Percentiles rank a stretch among this genome's conserved stretches.
These are phyloP conservation scores for Noctua janthe DNA, from an alignment of 2,888 invertebrate species.

Conservation along the genomic window DNA sequence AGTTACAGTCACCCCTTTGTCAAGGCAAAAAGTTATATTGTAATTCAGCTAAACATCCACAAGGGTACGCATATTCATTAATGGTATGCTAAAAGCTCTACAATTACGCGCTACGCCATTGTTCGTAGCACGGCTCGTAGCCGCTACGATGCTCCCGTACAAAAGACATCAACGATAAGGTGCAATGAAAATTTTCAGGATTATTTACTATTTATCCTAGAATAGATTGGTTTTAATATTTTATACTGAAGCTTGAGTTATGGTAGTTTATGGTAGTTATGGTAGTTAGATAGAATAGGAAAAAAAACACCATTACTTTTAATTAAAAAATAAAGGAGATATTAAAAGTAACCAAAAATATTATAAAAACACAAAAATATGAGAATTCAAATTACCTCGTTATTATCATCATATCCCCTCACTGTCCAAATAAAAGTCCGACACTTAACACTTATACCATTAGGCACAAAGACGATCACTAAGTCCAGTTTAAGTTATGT, in stretches of 20 bases:
- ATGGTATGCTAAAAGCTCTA: slow-evolving; percentile 38
- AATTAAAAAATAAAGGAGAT: not conserved
- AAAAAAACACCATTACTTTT: not conserved
- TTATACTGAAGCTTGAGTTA: not conserved
- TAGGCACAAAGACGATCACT: slow-evolving; percentile 79
- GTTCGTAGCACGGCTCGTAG: slow-evolving; percentile 72
- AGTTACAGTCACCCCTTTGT: not conserved
- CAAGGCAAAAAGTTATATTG: not conserved
- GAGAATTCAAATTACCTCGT: slow-evolving; percentile 74
- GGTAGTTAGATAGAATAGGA: not conserved
- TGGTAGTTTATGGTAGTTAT: no score
- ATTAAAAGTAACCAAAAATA: not conserved
- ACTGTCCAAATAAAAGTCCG: slow-evolving; percentile 74
- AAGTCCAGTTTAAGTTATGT: slow-evolving; percentile 70
- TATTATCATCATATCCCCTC: slow-evolving; percentile 77
- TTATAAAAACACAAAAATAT: not conserved
- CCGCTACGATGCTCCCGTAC: slow-evolving; percentile 68
- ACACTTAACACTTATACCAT: slow-evolving; percentile 80
- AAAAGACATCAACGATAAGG: slow-evolving; percentile 74
- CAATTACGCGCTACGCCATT: slow-evolving; percentile 65
- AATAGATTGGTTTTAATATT: not conserved
- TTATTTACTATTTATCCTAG: not conserved
- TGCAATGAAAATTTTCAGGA: not conserved
- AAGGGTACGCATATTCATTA: slow-evolving; percentile 31
- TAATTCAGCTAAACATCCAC: not conserved